These are phyloP conservation scores for Eumacrocentrus americanus DNA, from an alignment of 2,888 invertebrate genomes.

Conservation along the genomic window DNA sequence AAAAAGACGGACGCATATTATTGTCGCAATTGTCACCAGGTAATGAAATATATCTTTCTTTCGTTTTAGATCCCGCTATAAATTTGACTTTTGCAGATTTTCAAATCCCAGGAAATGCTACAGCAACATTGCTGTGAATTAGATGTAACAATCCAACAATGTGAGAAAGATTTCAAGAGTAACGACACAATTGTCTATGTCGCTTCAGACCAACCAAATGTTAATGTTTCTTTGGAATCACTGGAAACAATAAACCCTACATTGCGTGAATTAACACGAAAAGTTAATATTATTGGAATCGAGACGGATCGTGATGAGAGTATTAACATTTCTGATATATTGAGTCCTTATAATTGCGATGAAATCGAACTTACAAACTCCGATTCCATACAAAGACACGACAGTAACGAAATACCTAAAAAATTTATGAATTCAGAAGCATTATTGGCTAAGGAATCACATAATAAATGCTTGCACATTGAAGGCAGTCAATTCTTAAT, in stretches of 20 bases:
- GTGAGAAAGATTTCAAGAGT: not conserved
- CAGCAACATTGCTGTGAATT: not conserved
- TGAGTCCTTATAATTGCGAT: conserved; percentile 35
- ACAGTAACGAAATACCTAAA: conserved; percentile 14
- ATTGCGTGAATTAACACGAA: conserved; percentile 38
- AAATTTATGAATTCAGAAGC: conserved; percentile 1
- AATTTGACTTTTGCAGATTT: no score
- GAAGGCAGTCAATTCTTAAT: conserved; percentile 30
- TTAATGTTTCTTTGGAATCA: not conserved
- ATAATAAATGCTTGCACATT: conserved; percentile 23
- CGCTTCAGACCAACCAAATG: conserved; percentile 23
- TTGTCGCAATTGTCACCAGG: conserved; percentile 42
- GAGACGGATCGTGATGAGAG: conserved; percentile 30
- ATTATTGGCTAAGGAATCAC: not conserved
- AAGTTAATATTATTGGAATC: conserved; percentile 37
- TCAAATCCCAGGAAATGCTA: conserved; percentile 6
- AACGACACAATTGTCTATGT: conserved; percentile 20
- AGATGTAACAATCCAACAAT: not conserved
- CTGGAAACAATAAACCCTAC: not conserved
- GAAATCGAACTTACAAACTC: conserved; percentile 32
- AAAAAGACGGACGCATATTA: conserved; percentile 34
- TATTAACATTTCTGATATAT: conserved; percentile 39
- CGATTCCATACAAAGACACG: conserved; percentile 15
- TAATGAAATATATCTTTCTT: no score
- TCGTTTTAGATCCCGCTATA: no score